Evolutionary conservation across 2,797 vertebrate species (phyloP).

Genomic region (Coendou prehensilis): DNA sequence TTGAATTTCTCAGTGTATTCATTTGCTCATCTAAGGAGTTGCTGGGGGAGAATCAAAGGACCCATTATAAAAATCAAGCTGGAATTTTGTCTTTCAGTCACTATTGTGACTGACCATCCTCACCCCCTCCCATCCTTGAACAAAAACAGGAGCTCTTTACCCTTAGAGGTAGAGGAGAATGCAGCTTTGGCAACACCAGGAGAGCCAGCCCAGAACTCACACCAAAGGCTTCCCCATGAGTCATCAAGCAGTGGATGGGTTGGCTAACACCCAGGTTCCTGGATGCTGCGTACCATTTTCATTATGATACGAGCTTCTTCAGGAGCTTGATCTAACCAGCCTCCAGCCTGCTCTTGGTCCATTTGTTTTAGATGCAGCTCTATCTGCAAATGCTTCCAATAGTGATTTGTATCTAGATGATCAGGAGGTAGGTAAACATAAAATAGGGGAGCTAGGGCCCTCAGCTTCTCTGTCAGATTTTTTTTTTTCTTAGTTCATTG

Average conservation of each 20-base stretch:
- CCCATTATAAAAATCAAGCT: not conserved
- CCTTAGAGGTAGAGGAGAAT: not conserved
- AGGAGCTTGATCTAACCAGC: not conserved
- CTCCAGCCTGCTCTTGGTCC: not conserved
- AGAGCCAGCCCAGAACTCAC: not conserved
- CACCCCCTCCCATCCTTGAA: not conserved
- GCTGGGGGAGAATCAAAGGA: not conserved
- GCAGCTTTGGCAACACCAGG: not conserved
- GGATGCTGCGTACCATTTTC: not conserved
- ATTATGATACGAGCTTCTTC: not conserved
- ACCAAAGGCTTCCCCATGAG: slow-evolving; percentile 64
- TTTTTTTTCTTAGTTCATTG: no score
- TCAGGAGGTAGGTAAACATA: not conserved
- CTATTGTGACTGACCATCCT: not conserved
- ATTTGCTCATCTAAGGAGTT: not conserved
- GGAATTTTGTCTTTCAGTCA: not conserved
- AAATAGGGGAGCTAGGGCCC: not conserved
- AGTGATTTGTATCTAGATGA: not conserved
- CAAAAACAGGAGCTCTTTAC: not conserved
- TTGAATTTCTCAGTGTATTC: not conserved
- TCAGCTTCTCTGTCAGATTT: not conserved
- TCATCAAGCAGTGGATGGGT: slow-evolving; percentile 11
- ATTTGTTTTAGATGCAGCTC: not conserved
- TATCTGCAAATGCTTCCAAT: not conserved
- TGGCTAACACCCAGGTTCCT: slow-evolving; percentile 67